A percentile compares a stretch with the other conserved stretches of the same genome.
Conservation (phyloP, 2,113 vertebrate species). For the Eubucco bourcierii region DNA sequence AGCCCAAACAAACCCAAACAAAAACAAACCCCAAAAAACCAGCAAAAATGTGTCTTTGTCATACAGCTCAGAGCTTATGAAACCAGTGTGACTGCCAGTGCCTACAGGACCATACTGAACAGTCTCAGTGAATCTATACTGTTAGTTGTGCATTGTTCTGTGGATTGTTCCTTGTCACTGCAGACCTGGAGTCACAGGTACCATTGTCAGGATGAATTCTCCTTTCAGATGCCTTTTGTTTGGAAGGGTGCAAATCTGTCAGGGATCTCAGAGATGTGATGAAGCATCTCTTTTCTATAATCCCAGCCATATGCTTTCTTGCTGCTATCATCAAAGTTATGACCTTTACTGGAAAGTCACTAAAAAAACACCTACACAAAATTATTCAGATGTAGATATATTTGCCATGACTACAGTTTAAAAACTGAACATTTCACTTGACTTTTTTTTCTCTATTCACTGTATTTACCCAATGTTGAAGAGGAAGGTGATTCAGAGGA, state of each 20-base stretch:
- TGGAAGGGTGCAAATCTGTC: neutral
- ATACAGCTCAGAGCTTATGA: neutral
- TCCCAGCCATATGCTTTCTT: neutral
- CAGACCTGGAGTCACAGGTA: neutral
- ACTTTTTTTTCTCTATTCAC: neutral
- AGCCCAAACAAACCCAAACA: too few species aligned
- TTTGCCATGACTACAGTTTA: neutral
- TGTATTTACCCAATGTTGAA: neutral
- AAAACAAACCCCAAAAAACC: too few species aligned
- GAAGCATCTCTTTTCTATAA: neutral
- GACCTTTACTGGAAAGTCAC: neutral
- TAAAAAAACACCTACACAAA: neutral
- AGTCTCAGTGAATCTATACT: neutral
- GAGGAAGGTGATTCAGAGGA: neutral
- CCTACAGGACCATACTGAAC: neutral
- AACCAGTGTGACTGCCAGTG: neutral
- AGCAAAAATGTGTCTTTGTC: fast-evolving
- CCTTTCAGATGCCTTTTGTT: neutral
- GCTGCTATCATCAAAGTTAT: neutral
- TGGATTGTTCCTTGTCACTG: neutral
- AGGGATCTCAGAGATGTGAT: neutral
- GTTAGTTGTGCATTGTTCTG: fast-evolving
- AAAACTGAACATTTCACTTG: neutral
- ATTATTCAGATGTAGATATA: neutral
- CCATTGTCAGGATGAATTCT: neutral